Evolutionary conservation across 2,113 vertebrate genomes (phyloP), one percentile per base, ranked within the genome.

Genomic region (Tyto alba): DNA sequence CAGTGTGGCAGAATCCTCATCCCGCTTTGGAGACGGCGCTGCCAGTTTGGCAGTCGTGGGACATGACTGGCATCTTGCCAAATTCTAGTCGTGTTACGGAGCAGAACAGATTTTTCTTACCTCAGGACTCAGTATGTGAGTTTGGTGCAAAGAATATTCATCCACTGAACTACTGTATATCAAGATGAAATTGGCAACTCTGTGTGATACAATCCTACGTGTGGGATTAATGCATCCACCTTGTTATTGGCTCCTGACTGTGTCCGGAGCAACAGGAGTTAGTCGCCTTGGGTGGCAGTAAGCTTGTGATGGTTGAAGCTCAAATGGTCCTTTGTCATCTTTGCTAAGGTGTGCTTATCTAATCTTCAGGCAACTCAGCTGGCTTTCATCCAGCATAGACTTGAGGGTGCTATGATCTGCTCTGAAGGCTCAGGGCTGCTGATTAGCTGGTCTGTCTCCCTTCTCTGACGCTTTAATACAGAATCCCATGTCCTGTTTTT

Each of bases 41-140:
- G 68, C 73, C 73, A 71, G 80, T 73, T 77, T 92, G 91, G 60
- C 89, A 85, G 52, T 91, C 52, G 40, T 43, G 71, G 60, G 89
- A 72, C 10, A 5, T 82, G 77, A 63, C 62, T 88, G 92, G 88
- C 86, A 62, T 41, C 12, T 69, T 15, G 79, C 79, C 83, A 93
- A 66, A 55, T 64, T 88, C 25, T 56, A 29, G 26, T 77, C 88
- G 93, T n/a, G 53, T 90, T 88, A 84, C 69, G 71, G 45, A 88
- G 75, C 36, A 71, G 72, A 95, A 88, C 83, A 95, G 88, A 92
- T 94, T 95, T 95, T 83, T 89, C 48, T 62, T 90, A 81, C 59
- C 55, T 86, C 59, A 71, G n/a, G 67, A 86, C 45, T 86, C 56
- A 25, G 43, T 82, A 47, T 94, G 75, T 69, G 77, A 38, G 30